phyloP scores from a whole-genome alignment of 92 coral and sea anemone species.

The Phenganax marumi region DNA sequence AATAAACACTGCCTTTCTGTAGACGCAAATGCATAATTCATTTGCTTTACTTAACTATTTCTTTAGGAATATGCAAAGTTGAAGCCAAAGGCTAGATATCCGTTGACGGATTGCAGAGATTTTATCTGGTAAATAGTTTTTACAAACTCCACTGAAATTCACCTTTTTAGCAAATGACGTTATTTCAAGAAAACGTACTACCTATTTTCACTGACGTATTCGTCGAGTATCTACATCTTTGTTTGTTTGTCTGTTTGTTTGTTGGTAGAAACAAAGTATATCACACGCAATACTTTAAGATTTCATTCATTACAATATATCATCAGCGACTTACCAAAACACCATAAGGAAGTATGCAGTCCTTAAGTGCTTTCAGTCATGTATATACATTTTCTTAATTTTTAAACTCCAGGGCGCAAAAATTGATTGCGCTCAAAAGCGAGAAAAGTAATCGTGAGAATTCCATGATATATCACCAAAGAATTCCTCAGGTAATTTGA shows the following conservation, averaged over 20 bases:
- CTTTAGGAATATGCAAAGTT: constrained; percentile 76
- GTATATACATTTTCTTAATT: too few relatives aligned
- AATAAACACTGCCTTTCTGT: neutral
- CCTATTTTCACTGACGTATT: too few relatives aligned
- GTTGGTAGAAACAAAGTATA: too few relatives aligned
- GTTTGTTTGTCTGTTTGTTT: too few relatives aligned
- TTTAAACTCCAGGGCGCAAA: constrained; percentile 52
- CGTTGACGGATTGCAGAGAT: constrained; percentile 64
- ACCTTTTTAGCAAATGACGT: neutral
- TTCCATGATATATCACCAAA: constrained; percentile 84
- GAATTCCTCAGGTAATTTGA: constrained; percentile 70
- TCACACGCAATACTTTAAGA: too few relatives aligned
- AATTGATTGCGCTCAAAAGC: constrained; percentile 70
- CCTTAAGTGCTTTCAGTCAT: too few relatives aligned
- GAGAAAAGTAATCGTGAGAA: constrained; percentile 92
- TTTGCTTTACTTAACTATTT: neutral
- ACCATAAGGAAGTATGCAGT: too few relatives aligned
- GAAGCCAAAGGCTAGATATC: constrained; percentile 77
- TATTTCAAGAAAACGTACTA: neutral
- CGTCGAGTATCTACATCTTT: too few relatives aligned
- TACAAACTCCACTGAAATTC: neutral
- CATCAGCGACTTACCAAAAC: too few relatives aligned
- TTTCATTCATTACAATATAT: too few relatives aligned
- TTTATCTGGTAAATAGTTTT: constrained; percentile 62
- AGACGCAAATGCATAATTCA: neutral